phyloP scores from a whole-genome alignment of 2,888 invertebrate species.

The Malthinus flaveolus region DNA sequence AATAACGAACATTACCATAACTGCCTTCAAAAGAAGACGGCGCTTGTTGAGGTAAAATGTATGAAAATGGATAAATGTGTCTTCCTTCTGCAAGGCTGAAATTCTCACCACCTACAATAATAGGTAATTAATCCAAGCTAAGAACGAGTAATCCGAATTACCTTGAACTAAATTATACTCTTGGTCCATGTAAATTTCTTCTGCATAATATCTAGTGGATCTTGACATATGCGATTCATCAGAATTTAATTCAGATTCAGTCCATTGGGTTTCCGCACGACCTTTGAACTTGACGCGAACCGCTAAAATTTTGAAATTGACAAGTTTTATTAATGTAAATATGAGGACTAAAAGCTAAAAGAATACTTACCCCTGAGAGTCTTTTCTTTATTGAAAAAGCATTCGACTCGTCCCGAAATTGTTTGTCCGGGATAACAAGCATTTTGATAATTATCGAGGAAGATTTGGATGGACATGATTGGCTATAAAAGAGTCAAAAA shows the following conservation, averaged over 20 bases:
- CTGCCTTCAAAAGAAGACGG: conserved; percentile 41
- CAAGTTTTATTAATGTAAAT: no score
- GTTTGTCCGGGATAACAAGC: conserved; percentile 28
- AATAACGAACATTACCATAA: conserved; percentile 40
- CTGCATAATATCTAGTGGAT: conserved; percentile 9
- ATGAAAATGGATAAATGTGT: conserved; percentile 43
- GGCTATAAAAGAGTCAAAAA: background rate
- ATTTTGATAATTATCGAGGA: conserved; percentile 40
- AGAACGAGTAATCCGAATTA: background rate
- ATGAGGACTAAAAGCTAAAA: background rate
- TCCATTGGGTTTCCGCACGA: conserved; percentile 30
- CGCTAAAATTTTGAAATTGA: conserved; percentile 19
- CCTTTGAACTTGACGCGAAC: no score
- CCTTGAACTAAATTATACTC: conserved; percentile 20
- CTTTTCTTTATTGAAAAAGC: conserved; percentile 24
- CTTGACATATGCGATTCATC: conserved; percentile 2
- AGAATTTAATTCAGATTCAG: conserved; percentile 22
- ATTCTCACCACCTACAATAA: conserved; percentile 39
- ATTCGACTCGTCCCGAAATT: conserved; percentile 28
- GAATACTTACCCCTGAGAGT: conserved; percentile 27
- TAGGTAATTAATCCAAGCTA: background rate
- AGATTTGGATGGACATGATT: conserved; percentile 30
- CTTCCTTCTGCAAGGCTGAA: conserved; percentile 39
- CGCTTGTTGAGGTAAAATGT: conserved; percentile 39
- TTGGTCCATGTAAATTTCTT: conserved; percentile 17